These are phyloP conservation scores for Hesperophylax magnus DNA, from an alignment of 1,140 invertebrate species.

Conservation along the genomic window DNA sequence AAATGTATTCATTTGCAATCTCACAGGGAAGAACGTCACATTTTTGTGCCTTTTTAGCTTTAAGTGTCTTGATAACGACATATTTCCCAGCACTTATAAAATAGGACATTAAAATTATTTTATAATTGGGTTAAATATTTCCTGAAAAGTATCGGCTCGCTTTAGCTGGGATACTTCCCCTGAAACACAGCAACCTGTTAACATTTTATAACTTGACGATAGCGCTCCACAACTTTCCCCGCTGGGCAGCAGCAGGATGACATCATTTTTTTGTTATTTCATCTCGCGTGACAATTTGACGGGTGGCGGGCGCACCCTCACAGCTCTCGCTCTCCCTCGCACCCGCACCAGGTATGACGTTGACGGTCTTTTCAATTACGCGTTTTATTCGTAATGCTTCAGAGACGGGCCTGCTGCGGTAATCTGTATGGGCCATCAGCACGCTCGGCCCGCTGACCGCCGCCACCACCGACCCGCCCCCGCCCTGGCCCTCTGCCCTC, in stretches of 20 bases:
- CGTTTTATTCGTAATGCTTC: slow-evolving; percentile 29
- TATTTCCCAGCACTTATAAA: no score
- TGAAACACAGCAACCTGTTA: no score
- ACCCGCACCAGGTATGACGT: background rate
- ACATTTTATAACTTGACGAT: background rate
- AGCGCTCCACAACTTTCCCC: background rate
- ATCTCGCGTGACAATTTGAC: slow-evolving; percentile 33
- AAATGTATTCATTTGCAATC: slow-evolving; percentile 17
- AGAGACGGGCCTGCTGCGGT: background rate
- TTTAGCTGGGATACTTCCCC: no score
- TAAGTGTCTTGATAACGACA: no score
- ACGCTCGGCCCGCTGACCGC: background rate
- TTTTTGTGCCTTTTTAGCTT: background rate
- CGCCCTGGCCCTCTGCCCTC: background rate
- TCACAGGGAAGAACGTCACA: background rate
- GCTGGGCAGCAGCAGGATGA: background rate
- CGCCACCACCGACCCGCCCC: background rate
- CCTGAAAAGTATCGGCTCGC: background rate
- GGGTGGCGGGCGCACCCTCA: slow-evolving; percentile 12
- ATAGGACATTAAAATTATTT: no score
- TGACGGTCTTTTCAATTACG: slow-evolving; percentile 12
- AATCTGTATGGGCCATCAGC: slow-evolving; percentile 34
- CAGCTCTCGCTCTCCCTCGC: background rate
- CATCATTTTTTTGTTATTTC: slow-evolving; percentile 21
- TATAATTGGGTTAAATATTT: background rate